A percentile compares a stretch with the other conserved stretches of the same genome.
Conservation (phyloP, 2,113 vertebrate genomes). For the Centropristis striata region DNA sequence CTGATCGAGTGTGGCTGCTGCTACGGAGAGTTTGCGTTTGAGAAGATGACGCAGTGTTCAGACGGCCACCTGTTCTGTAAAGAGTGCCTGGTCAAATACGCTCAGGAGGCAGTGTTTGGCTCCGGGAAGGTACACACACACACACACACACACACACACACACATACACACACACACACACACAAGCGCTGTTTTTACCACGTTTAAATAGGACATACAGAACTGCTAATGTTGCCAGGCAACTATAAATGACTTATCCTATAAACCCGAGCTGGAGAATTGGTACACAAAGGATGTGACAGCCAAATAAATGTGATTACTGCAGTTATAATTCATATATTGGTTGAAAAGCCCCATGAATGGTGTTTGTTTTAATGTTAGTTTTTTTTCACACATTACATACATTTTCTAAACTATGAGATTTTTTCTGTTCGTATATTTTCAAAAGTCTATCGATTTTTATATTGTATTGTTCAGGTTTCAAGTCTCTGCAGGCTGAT, state of each 20-base stretch:
- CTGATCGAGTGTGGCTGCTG: slow-evolving; percentile 98
- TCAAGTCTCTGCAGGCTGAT: neutral
- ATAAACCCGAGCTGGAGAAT: neutral
- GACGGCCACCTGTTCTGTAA: slow-evolving; percentile 99
- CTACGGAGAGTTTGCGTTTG: slow-evolving; percentile 95
- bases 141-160: neutral
- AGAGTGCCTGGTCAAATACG: slow-evolving; percentile 97
- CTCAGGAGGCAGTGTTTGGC: slow-evolving; percentile 97
- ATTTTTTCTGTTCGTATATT: neutral
- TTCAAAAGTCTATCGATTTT: neutral
- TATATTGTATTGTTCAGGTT: neutral
- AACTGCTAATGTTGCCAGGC: slow-evolving; percentile 17
- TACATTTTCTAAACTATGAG: neutral
- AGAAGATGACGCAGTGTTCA: slow-evolving; percentile 96
- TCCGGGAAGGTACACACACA: slow-evolving; percentile 89
- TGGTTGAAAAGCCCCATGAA: neutral
- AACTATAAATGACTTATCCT: neutral
- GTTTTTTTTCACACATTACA: too few species aligned
- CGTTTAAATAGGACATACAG: neutral
- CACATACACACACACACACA: neutral
- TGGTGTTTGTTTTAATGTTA: too few species aligned
- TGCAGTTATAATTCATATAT: neutral
- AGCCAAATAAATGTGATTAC: neutral
- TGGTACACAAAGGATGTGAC: neutral
- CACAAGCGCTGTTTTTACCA: neutral